Evolutionary conservation across 2,888 invertebrate genomes (phyloP).

Genomic region (Drosophila cracens): DNA sequence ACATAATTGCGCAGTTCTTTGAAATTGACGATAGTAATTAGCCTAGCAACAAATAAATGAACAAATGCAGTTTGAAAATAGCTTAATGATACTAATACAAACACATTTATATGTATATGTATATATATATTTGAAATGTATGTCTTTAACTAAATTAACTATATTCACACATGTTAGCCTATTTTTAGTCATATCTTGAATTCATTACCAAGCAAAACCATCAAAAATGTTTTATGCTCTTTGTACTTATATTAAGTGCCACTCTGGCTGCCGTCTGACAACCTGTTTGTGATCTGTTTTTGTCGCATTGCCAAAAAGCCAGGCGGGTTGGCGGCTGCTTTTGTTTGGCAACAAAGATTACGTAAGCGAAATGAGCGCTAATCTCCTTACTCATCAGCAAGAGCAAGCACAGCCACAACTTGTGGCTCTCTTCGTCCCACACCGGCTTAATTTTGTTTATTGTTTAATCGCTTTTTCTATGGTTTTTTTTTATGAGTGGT

Average conservation of each 20-base stretch:
- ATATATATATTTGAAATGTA: neutral
- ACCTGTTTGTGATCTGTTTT: constrained; percentile 42
- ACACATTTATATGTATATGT: neutral
- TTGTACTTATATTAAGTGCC: neutral
- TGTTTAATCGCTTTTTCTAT: constrained; percentile 13
- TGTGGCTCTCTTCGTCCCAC: neutral
- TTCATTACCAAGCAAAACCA: constrained; percentile 10
- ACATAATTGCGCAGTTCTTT: constrained; percentile 62
- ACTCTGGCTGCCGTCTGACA: constrained; percentile 22
- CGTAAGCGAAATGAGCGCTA: constrained; percentile 53
- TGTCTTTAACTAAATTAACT: neutral
- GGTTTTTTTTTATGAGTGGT: neutral
- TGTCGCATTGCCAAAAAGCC: constrained; percentile 50
- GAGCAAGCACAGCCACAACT: neutral
- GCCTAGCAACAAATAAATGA: constrained; percentile 47
- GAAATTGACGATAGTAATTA: constrained; percentile 28
- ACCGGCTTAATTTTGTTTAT: constrained; percentile 3
- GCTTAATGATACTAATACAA: neutral
- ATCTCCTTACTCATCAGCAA: constrained; percentile 7
- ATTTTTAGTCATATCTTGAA: neutral
- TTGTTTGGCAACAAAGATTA: constrained; percentile 78
- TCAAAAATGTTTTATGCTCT: constrained; percentile 2
- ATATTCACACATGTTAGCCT: neutral
- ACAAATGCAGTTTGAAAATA: neutral
- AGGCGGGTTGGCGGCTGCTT: constrained; percentile 26